phyloP scores from a whole-genome alignment of 1,140 invertebrate genomes.

The Zaprionus taronus region DNA sequence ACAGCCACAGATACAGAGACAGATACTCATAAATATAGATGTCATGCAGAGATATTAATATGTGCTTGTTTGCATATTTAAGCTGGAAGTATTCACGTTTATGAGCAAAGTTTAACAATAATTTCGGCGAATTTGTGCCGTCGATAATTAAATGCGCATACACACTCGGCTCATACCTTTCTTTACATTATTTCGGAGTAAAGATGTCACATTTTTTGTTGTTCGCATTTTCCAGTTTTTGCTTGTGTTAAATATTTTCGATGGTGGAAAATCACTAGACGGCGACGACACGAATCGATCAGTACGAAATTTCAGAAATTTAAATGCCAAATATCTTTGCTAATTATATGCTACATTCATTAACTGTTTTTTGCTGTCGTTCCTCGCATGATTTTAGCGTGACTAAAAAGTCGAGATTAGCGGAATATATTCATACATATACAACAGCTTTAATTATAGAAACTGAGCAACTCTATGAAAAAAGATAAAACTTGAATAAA shows the following conservation, averaged over 20 bases:
- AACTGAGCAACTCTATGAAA: conserved; percentile 8
- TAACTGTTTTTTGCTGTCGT: conserved; percentile 22
- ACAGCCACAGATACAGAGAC: conserved; percentile 3
- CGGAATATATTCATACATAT: conserved; percentile 9
- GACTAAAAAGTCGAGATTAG: conserved; percentile 33
- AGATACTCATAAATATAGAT: conserved; percentile 32
- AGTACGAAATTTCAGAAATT: conserved; percentile 1
- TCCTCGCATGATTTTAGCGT: conserved; percentile 29
- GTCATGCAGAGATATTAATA: conserved; percentile 11
- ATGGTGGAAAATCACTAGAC: conserved; percentile 40
- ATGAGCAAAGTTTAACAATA: conserved; percentile 41
- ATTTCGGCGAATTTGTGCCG: conserved; percentile 44
- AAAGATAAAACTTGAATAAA: conserved; percentile 31
- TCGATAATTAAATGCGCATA: conserved; percentile 61
- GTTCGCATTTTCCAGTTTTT: conserved; percentile 26
- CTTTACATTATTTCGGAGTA: conserved; percentile 6
- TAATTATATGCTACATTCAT: conserved; percentile 46
- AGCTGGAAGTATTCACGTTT: conserved; percentile 15
- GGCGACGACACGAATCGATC: not conserved
- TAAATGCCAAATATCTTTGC: conserved; percentile 25
- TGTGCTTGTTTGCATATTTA: conserved; percentile 36
- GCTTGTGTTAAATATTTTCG: conserved; percentile 12
- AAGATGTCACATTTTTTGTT: conserved; percentile 9
- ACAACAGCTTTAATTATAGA: conserved; percentile 28
- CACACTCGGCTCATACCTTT: conserved; percentile 31